Evolutionary conservation across 1,140 invertebrate species (phyloP), one percentile per base, ranked within the genome.

Genomic region (Phenacoccus solenopsis): DNA sequence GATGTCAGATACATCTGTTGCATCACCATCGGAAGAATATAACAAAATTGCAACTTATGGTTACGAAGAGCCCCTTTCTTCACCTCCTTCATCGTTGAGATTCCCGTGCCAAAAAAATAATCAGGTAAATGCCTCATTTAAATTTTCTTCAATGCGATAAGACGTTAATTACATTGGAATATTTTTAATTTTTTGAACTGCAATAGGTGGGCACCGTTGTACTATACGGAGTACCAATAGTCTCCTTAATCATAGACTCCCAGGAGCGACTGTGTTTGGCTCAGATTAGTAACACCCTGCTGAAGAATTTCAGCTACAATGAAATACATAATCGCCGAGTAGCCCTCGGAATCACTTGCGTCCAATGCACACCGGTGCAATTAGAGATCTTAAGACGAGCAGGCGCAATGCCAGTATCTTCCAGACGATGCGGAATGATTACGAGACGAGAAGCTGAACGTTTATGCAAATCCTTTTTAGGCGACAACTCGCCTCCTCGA

Each of bases 241-340:
- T 98, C 0, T 95, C 93, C 0, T 82, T 98, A 49, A 86, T 91
- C 49, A 98, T 98, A 72, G 96, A 98, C 77, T 87, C 87, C 12
- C 88, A 90, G 72, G 94, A 98, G 78, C 82, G 96, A 4, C 83
- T 98, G 0, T 98, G 95, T 76, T 81, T 98, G 71, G 96, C 95
- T 0, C 95, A 98, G 82, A 98, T 98, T 73, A 97, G 94, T 61
- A 97, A 96, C 79, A 97, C 94, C 0, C 82, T 98, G 1, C 82
- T 98, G 4, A 96, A 96, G 76, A 88, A 92, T 76, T 98, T 94
- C 81, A 96, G 92, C 74, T 98, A 98, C 82, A 98, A 98, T 81
- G 96, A 98, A 81, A 98, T 98, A 22, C 96, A 98, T 79, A 96
- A 96, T 77, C 82, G 93, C 56, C 79, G 93, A 1, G 93, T 98